Base-by-base conservation (phyloP, 2,888 invertebrate species). In the Atethmia centrago region DNA sequence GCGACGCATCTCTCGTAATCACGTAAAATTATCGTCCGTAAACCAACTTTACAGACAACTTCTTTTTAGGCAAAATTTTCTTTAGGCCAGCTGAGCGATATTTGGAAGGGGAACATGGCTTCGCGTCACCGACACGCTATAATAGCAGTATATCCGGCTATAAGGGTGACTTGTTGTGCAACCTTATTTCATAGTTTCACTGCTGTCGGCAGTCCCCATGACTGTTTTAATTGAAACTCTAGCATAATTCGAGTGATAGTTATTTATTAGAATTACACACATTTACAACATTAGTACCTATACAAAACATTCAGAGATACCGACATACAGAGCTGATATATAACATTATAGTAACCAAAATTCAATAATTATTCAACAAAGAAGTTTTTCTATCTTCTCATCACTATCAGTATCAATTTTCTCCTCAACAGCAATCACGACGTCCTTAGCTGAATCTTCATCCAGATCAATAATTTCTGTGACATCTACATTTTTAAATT, bases 381-480 rank as follows among this genome's bases (percentile, higher is more conserved):
- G 36, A 25, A 16, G 58, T 5, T 58, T n/a, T n/a, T 59, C 40
- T 31, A 40, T 65, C 25, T 71, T 71, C 19, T 74, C 51, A 45
- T 40, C 25, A 31, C n/a, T 31, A 31, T n/a, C 58, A 45, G 47
- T 19, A 16, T 56, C 31, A 28, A 53, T n/a, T 47, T 53, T 58
- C n/a, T 65, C 74, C 14, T 70, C 61, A 16, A 70, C 67, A 25
- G 40, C 64, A n/a, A 70, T 64, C 12, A 31, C 53, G 10, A 25
- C 16, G 9, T 84, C 40, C 9, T 65, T 72, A 19, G 14, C 21
- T 5, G 47, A 56, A 49, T 74, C 12, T 51, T 84, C 66, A 66
- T 64, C 42, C 28, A 88, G 63, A 70, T 87, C 87, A 53, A 88
- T 88, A 19, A 51, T 31, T 53, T 84, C 76, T 21, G 80, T 28